Conservation (phyloP, 1,140 invertebrate species). For the Saccostrea echinata region DNA sequence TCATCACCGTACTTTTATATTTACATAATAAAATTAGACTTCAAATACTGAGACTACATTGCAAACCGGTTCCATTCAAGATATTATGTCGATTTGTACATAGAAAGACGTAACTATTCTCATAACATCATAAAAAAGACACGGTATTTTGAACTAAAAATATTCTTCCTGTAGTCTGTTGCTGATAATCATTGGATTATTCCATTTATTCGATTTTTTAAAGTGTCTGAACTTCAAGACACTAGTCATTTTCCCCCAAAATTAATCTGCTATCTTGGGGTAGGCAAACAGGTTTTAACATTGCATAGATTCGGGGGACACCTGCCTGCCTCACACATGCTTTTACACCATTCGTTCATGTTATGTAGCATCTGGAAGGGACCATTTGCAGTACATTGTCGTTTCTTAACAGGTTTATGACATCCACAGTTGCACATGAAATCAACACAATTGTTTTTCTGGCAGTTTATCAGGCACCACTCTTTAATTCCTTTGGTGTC, state of each 20-base stretch:
- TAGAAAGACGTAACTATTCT: neutral
- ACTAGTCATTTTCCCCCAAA: neutral
- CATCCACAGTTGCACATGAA: conserved; percentile 53
- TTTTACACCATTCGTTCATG: conserved; percentile 53
- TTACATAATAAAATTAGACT: no score
- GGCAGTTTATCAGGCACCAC: conserved; percentile 45
- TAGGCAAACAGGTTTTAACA: conserved; percentile 40
- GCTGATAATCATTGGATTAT: no score
- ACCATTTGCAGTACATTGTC: conserved; percentile 42
- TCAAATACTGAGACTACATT: no score
- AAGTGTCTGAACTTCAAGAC: neutral
- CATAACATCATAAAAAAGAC: no score
- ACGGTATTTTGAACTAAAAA: no score
- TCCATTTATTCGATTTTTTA: neutral
- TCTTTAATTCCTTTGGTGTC: conserved; percentile 43
- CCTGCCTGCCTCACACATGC: neutral
- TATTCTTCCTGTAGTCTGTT: no score
- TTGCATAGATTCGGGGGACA: conserved; percentile 50
- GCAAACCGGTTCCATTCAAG: neutral
- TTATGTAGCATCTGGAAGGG: conserved; percentile 29
- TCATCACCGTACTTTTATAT: no score
- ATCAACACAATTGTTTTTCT: conserved; percentile 32
- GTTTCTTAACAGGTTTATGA: neutral
- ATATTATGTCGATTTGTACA: neutral
- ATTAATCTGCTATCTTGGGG: neutral